Percentiles rank a stretch among this genome's conserved stretches.
Evolutionary conservation across 2,888 invertebrate genomes (phyloP).

Genomic region (Epinotia nisella): DNA sequence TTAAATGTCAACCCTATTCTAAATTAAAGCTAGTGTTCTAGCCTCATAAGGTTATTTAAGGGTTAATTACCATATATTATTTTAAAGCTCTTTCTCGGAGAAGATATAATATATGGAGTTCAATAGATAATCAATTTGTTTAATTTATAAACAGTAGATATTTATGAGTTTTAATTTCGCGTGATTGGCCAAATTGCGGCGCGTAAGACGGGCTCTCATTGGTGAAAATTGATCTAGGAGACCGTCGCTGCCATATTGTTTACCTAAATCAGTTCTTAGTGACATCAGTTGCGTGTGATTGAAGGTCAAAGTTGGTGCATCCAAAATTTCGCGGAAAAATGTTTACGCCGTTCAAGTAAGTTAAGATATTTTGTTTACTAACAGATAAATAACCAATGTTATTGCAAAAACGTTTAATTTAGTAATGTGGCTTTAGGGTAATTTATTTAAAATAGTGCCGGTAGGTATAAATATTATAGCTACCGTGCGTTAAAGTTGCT

Average conservation of each 20-base stretch:
- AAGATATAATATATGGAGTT: too few relatives aligned
- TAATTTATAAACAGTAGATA: too few relatives aligned
- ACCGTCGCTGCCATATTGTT: background rate
- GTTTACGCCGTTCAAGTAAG: slow-evolving; percentile 10
- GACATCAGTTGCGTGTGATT: slow-evolving; percentile 8
- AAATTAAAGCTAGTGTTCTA: too few relatives aligned
- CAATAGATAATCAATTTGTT: too few relatives aligned
- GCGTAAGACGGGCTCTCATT: slow-evolving; percentile 11
- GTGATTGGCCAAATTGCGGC: background rate
- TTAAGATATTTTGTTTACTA: background rate
- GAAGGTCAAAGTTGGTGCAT: slow-evolving; percentile 1
- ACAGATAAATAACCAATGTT: background rate
- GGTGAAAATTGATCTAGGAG: background rate
- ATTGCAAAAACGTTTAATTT: slow-evolving; percentile 4
- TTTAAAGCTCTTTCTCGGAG: too few relatives aligned
- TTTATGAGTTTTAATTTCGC: slow-evolving; percentile 11
- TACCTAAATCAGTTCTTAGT: slow-evolving; percentile 6
- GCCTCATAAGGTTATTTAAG: too few relatives aligned
- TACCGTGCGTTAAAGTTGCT: too few relatives aligned
- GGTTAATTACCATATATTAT: too few relatives aligned
- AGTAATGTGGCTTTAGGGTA: background rate
- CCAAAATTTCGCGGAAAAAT: slow-evolving; percentile 9
- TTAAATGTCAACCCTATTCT: too few relatives aligned
- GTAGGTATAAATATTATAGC: too few relatives aligned
- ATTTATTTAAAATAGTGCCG: background rate